Base-by-base conservation (phyloP, 1,140 invertebrate genomes). In the Venturia canescens region DNA sequence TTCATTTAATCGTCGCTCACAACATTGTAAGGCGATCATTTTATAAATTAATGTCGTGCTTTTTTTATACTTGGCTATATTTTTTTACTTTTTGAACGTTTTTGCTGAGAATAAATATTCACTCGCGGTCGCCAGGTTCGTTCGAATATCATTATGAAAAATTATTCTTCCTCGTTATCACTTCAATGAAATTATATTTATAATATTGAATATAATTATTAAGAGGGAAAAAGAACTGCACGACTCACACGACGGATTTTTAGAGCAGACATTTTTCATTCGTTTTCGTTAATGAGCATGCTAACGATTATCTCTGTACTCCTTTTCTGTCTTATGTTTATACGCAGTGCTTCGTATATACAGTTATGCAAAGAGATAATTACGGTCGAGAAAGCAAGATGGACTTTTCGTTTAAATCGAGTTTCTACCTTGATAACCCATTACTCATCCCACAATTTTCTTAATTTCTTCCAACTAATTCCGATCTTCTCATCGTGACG, bases 401-500 rank as follows among this genome's bases (percentile, higher is more conserved):
- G 71, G 71, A 53, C 38, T 50, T 74, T 5, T 74, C 71, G 44
- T 74, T 74, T 74, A 53, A 74, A 74, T 74, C 48, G 71, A 74
- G 71, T 74, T 74, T 74, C 71, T n/a, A 74, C 71, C 71, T 74
- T 74, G 71, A 74, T 74, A 74, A 74, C 71, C 71, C 71, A 74
- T 74, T 74, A 74, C 71, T 57, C 71, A 74, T 74, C 48, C 48
- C 71, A 74, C 66, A 69, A 74, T 48, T 74, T 74, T 29, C 71
- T 74, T 74, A 74, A 74, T 74, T 53, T 48, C 26, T 69, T 78
- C 76, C 38, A 78, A 78, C 66, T 78, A 66, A 66, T 67, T 29
- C 57, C 29, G n/a, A 60, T 26, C 23, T 44, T 74, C 71, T 74
- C 71, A 23, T 57, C 38, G n/a, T 48, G 34, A 15, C 23, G 71